Base-by-base conservation (phyloP, 2,113 vertebrate genomes). In the Epinephelus lanceolatus region DNA sequence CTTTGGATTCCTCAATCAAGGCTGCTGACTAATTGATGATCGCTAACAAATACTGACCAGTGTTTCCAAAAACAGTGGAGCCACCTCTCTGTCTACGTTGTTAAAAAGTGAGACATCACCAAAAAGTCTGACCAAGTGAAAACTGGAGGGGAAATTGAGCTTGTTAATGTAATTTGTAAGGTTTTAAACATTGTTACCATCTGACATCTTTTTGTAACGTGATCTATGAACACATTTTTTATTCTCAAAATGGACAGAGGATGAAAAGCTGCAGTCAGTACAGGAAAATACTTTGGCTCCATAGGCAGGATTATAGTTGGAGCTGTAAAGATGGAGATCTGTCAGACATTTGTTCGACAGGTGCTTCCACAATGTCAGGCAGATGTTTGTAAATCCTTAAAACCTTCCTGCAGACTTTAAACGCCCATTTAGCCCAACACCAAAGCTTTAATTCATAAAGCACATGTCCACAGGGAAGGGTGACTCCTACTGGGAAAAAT, bases 401-500 rank as follows among this genome's bases (percentile, higher is more conserved):
- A 49, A 15, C 51, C 40, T 49, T 56, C 70, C 45, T 15, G 12
- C 74, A 85, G 42, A 33, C 55, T 30, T 49, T 57, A 42, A 51
- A 70, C 59, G 21, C n/a, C 21, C 62, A 49, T 66, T 56, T 45
- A 76, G 37, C 71, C 30, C 49, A 60, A 68, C 25, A 51, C 13
- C 42, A 21, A 27, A 68, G 30, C 30, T 67, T 19, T 15, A 23
- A 61, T 69, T 51, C 15, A 56, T 17, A 55, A 72, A 82, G 13
- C 72, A 75, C 59, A 40, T 15, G 80, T 66, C 47, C 30, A 51
- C 1, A 79, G 86, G 14, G 51, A 80, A 84, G 86, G 76, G 83
- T 60, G 88, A 84, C 86, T 40, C 76, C 83, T 88, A 27, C 76
- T 91, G 87, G 85, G 40, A 37, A 37, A 61, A 1, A 18, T 11